phyloP scores from a whole-genome alignment of 2,797 vertebrate species.

The Hybognathus amarus region DNA sequence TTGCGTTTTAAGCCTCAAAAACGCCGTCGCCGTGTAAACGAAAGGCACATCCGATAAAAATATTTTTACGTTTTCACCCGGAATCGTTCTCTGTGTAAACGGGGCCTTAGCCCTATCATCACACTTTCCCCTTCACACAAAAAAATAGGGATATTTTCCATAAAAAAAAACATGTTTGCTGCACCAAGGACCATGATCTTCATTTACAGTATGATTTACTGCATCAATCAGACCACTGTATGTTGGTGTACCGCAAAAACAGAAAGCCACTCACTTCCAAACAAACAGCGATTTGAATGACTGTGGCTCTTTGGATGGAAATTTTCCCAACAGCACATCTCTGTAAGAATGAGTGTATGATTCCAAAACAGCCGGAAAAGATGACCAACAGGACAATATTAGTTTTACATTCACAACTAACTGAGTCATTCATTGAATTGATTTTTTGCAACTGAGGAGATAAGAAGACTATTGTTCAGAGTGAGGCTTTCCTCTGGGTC shows the following conservation, averaged over 20 bases:
- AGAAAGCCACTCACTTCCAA: slow-evolving; percentile 22
- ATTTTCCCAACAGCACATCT: slow-evolving; percentile 42
- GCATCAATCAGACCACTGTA: background rate
- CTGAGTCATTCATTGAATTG: slow-evolving; percentile 27
- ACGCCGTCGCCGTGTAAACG: too few relatives aligned
- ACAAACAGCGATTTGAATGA: slow-evolving; percentile 34
- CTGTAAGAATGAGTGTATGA: slow-evolving; percentile 19
- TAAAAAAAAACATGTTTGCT: background rate
- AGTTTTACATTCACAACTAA: slow-evolving; percentile 27
- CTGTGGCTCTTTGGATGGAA: slow-evolving; percentile 32
- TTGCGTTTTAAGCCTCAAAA: too few relatives aligned
- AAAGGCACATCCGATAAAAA: too few relatives aligned
- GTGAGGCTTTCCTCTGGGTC: slow-evolving; percentile 8
- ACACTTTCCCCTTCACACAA: background rate
- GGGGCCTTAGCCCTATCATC: background rate
- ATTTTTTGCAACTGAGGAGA: slow-evolving; percentile 49
- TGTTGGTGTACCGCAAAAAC: background rate
- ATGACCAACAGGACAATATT: slow-evolving; percentile 9
- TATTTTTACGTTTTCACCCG: too few relatives aligned
- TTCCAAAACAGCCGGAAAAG: slow-evolving; percentile 13
- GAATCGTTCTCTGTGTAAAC: too few relatives aligned
- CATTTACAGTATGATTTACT: background rate
- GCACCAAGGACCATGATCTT: background rate
- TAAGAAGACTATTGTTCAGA: slow-evolving; percentile 57
- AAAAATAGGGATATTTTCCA: background rate